Evolutionary conservation across 2,888 invertebrate genomes (phyloP), one percentile per base, ranked within the genome.

Genomic region (Odontothrips loti): DNA sequence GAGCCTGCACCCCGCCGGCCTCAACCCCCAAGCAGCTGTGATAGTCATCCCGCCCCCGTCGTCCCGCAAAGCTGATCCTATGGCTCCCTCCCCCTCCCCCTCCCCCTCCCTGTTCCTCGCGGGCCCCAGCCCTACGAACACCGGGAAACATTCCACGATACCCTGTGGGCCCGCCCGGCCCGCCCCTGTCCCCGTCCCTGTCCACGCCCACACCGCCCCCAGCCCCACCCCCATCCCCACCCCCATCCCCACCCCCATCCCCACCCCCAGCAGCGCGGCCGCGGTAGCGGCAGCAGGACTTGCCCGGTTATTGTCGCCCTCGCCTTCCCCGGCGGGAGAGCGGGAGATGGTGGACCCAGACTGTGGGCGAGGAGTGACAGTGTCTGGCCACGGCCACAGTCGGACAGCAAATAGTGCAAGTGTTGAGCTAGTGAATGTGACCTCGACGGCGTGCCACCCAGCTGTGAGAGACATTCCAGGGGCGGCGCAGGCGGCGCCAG

Each of bases 31-130:
- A 43, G 80, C 82, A 83, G 81, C 82, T 84, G 82, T 83, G 84
- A 84, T 80, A 84, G 84, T 83, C 6, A 43, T 43, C 83, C 85
- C 20, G 82, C 83, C 78, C 84, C 85, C 83, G 85, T 84, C 83
- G 85, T 84, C 83, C 87, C 87, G 81, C 82, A 83, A 68, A 83
- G 79, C 81, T 10, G 82, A 82, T 12, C 80, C 82, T 27, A 80
- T 81, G 58, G 79, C 82, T 34, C 79, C 68, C 63, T 82, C 83
- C 79, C 47, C 81, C 27, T 63, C 82, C 86, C 87, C 15, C 85
- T 87, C 82, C 87, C 81, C 87, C 87, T 84, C 86, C 88, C 47
- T 88, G 88, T 84, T 88, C 88, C 84, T 88, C 88, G 85, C 87
- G 88, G 87, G 86, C 87, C 11, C 80, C 82, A 43, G 34, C 34